Base-by-base conservation (phyloP, 2,888 invertebrate genomes). In the Leptinotarsa tumamoca region DNA sequence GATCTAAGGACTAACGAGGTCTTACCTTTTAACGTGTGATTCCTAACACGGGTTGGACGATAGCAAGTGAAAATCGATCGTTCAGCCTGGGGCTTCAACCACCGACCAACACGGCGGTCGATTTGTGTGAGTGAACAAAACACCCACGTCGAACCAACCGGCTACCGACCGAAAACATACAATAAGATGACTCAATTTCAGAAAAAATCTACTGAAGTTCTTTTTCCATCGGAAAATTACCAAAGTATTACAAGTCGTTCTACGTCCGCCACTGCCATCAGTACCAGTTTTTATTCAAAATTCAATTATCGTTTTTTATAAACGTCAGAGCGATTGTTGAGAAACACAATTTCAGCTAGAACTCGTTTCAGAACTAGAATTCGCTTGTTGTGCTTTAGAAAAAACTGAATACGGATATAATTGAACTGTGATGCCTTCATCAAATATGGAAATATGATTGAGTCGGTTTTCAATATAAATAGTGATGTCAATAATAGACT, bases 261-360 rank as follows among this genome's bases (percentile, higher is more conserved):
- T 18, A 58, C 15, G 43, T 18, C 63, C 63, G 63, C 63, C 63
- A 63, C 63, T 63, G 63, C 33, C 17, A 27, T 43, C n/a, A n/a
- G 80, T 77, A 70, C 70, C 18, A 58, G 58, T 70, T 70, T 70
- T 58, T 70, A 70, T 70, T 58, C 58, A 21, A 70, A 70, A 70
- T 58, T 70, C 70, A 70, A 70, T 70, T 70, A 70, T 43, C 21
- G 56, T 58, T 70, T 70, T 70, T 70, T 70, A 58, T 58, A 21
- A 18, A 70, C n/a, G 49, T 21, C 58, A 54, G 58, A 58, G 58
- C 70, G 58, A 58, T 70, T 70, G 70, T 70, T 21, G 10, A 70
- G 70, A 58, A 54, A 70, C 58, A 70, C 70, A 70, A 54, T 70
- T 70, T 70, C 70, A 70, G 58, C 56, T 21, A 21, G 70, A 70